These are phyloP conservation scores for Triplophysa yarkandensis DNA, from an alignment of 2,797 vertebrate species.

Conservation along the genomic window DNA sequence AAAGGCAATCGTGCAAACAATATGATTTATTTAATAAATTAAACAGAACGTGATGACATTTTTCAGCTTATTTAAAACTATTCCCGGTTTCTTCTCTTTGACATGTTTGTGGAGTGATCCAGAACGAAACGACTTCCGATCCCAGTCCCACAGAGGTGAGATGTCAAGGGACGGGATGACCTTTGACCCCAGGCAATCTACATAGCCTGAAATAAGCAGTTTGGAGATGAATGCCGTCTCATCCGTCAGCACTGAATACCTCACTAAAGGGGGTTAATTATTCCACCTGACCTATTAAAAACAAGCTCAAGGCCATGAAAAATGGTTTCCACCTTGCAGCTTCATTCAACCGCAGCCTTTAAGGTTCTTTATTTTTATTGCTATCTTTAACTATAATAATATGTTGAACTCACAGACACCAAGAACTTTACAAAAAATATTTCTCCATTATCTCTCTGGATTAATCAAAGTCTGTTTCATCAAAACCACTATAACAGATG, in stretches of 20 bases:
- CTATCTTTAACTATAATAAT: not conserved
- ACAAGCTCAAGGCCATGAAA: conserved; percentile 17
- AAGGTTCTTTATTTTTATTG: not conserved
- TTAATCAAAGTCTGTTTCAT: not conserved
- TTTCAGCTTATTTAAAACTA: no score
- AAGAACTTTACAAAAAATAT: no score
- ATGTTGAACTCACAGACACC: no score
- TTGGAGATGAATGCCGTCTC: conserved; percentile 11
- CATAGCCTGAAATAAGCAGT: conserved; percentile 22
- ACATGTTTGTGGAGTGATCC: not conserved
- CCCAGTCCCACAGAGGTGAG: conserved; percentile 15
- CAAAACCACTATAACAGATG: no score
- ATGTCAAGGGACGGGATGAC: conserved; percentile 44
- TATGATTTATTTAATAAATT: no score
- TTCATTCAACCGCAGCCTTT: not conserved
- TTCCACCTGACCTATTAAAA: conserved; percentile 21
- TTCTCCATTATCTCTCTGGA: no score
- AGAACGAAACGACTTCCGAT: not conserved
- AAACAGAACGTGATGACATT: no score
- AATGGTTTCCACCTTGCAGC: conserved; percentile 31
- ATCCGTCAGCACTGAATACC: conserved; percentile 39
- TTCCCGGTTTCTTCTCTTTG: not conserved
- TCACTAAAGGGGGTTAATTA: conserved; percentile 34
- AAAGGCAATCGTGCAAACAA: no score
- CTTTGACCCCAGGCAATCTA: conserved; percentile 47